These are phyloP conservation scores for Myripristis jacobus DNA, from an alignment of 2,797 vertebrate species.

Conservation along the genomic window DNA sequence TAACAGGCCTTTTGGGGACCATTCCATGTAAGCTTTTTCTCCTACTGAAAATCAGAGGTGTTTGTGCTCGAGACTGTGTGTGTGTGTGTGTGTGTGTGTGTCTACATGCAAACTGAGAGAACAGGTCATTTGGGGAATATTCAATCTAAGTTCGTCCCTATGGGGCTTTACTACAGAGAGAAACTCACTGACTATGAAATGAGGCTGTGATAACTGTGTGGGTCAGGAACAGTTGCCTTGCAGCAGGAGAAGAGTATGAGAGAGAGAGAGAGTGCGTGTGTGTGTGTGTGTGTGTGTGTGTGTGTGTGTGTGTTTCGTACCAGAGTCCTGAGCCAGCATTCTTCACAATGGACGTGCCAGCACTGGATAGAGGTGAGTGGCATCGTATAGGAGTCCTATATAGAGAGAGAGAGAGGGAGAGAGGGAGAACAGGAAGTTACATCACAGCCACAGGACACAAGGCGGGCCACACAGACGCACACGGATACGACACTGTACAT, in stretches of 20 bases:
- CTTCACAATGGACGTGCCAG: conserved; percentile 99
- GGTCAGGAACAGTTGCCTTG: conserved; percentile 47
- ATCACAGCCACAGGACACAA: neutral
- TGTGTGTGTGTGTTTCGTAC: conserved; percentile 78
- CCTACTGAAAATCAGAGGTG: conserved; percentile 50
- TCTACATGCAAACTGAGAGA: conserved; percentile 19
- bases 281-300: conserved; percentile 13
- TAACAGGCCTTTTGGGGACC: conserved; percentile 72
- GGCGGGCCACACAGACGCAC: neutral
- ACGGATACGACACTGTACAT: conserved; percentile 36
- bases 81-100: conserved; percentile 24
- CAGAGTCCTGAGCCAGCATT: conserved; percentile 99
- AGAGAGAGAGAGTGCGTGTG: conserved; percentile 24
- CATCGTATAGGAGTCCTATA: conserved; percentile 95
- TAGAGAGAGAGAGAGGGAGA: conserved; percentile 20
- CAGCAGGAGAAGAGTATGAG: conserved; percentile 15
- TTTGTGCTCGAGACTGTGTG: conserved; percentile 50
- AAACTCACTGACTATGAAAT: conserved; percentile 72
- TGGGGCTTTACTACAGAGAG: conserved; percentile 53
- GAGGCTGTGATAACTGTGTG: conserved; percentile 64
- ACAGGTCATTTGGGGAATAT: conserved; percentile 68
- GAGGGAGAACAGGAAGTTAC: neutral
- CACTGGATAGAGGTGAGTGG: conserved; percentile 99
- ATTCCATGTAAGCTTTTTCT: conserved; percentile 60
- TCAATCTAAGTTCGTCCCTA: conserved; percentile 64